Evolutionary conservation across 2,888 invertebrate species (phyloP).

Genomic region (Eupithecia centaureata): DNA sequence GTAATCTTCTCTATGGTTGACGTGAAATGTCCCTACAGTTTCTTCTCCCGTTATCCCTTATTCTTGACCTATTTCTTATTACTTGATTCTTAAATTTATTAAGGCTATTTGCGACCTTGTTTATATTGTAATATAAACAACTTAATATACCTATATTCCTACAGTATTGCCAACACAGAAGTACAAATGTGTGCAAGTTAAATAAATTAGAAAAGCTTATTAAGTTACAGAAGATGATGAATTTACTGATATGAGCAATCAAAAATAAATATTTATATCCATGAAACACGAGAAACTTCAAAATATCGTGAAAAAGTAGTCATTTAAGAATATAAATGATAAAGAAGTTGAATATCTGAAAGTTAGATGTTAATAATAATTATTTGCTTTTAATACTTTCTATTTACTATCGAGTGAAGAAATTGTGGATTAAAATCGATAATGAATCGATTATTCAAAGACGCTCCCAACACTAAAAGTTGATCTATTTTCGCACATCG

Average conservation of each 20-base stretch:
- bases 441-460: constrained; percentile 48
- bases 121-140: too few relatives aligned
- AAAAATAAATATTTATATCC: too few relatives aligned
- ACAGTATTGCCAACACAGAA: background rate
- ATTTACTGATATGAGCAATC: too few relatives aligned
- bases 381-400: background rate
- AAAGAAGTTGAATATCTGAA: too few relatives aligned
- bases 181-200: background rate
- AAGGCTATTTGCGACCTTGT: constrained; percentile 7
- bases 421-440: background rate
- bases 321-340: too few relatives aligned
- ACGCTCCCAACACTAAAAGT: constrained; percentile 41
- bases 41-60: constrained; percentile 31
- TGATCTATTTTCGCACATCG: constrained; percentile 55
- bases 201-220: too few relatives aligned
- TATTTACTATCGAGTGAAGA: background rate
- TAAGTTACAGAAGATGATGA: too few relatives aligned
- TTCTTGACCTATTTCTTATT: constrained; percentile 39
- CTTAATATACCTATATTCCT: too few relatives aligned
- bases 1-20: constrained; percentile 47
- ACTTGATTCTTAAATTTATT: constrained; percentile 23
- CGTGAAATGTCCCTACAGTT: too few relatives aligned
- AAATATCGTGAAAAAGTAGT: too few relatives aligned
- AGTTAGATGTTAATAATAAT: background rate
- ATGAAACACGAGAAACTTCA: too few relatives aligned